Conservation (phyloP, 92 coral and sea anemone species). For the Actinernus sp. region DNA sequence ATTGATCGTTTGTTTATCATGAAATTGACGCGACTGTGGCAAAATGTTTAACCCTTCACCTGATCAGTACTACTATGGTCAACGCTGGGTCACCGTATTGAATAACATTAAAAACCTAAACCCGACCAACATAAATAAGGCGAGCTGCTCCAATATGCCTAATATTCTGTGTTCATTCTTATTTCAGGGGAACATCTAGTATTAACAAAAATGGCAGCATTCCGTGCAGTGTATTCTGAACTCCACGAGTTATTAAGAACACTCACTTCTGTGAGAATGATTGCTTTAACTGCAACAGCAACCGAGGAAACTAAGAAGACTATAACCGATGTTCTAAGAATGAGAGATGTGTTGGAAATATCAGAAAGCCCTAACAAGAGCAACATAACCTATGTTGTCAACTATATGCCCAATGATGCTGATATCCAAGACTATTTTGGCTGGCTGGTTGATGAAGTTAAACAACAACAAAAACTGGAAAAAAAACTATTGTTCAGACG, state of each 20-base stretch:
- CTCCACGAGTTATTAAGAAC: conserved; percentile 17
- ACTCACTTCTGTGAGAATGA: conserved; percentile 24
- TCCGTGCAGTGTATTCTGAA: conserved; percentile 10
- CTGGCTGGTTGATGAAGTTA: conserved; percentile 17
- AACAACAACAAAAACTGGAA: neutral
- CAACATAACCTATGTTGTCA: conserved; percentile 18
- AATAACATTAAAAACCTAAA: too few relatives aligned
- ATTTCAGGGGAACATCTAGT: conserved; percentile 25
- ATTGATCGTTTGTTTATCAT: too few relatives aligned
- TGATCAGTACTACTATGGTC: too few relatives aligned
- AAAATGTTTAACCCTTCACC: too few relatives aligned
- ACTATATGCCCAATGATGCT: conserved; percentile 24
- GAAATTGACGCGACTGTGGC: too few relatives aligned
- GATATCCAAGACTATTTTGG: conserved; percentile 22
- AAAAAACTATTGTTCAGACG: conserved; percentile 17
- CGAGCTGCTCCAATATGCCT: neutral
- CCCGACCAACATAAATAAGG: too few relatives aligned
- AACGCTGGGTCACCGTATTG: too few relatives aligned
- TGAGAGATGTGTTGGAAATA: conserved; percentile 9
- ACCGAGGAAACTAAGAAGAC: conserved; percentile 14
- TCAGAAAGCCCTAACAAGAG: conserved; percentile 30
- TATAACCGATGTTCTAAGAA: conserved; percentile 13
- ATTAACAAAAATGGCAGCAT: conserved; percentile 28
- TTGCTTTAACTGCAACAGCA: conserved; percentile 35
- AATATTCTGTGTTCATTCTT: conserved; percentile 1